Conservation (phyloP, 2,113 vertebrate genomes). For the Hystrix brachyura region DNA sequence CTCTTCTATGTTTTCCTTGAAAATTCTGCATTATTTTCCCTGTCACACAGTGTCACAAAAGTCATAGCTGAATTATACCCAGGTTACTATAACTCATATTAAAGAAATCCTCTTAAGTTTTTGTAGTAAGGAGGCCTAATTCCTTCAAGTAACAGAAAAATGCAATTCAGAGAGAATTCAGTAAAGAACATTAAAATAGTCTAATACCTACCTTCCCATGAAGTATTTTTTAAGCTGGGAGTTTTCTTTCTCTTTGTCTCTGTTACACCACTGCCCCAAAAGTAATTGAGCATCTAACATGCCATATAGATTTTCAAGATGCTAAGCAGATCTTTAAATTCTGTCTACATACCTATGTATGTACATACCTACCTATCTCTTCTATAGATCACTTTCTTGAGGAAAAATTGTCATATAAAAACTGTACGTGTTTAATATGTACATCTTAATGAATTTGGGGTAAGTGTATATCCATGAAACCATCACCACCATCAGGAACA, state of each 20-base stretch:
- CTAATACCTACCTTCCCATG: constrained; percentile 7
- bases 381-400: neutral
- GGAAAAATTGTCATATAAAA: neutral
- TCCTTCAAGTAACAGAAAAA: constrained; percentile 42
- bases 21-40: constrained; percentile 29
- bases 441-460: neutral
- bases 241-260: neutral
- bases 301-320: neutral
- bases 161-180: constrained; percentile 46
- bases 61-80: constrained; percentile 15
- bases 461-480: neutral
- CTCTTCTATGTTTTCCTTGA: neutral
- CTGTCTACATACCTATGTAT: no score
- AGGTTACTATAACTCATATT: constrained; percentile 21
- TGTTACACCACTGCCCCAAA: neutral
- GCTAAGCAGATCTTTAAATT: neutral
- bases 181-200: constrained; percentile 46
- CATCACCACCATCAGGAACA: neutral
- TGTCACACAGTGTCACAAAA: neutral
- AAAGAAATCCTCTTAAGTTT: constrained; percentile 57
- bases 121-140: neutral
- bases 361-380: neutral
- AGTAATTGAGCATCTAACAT: neutral
- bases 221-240: neutral
- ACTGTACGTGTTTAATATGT: neutral